phyloP scores from a whole-genome alignment of 2,797 vertebrate genomes.

The Acipenser transmontanus region DNA sequence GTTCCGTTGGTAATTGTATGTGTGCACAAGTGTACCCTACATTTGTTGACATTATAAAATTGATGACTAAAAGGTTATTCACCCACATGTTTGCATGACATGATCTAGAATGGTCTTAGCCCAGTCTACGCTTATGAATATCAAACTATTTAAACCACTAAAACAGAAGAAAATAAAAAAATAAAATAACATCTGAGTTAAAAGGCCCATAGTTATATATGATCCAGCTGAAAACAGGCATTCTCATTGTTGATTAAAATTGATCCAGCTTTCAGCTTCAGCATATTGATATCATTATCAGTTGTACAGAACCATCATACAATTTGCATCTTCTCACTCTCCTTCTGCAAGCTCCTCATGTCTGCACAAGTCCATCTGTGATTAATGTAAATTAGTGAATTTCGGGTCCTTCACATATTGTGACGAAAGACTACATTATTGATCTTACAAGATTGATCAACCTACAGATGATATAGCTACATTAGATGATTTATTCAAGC shows the following conservation, averaged over 20 bases:
- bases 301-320: slow-evolving; percentile 11
- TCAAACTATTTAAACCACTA: no score
- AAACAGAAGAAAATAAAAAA: no score
- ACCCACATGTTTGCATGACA: no score
- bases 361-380: slow-evolving; percentile 3
- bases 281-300: slow-evolving; percentile 34
- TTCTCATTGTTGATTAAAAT: slow-evolving; percentile 19
- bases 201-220: no score
- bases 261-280: slow-evolving; percentile 30
- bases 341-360: slow-evolving; percentile 25
- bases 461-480: slow-evolving; percentile 60
- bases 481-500: slow-evolving; percentile 61
- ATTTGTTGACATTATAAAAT: no score
- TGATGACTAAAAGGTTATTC: no score
- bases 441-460: slow-evolving; percentile 59
- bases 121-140: no score
- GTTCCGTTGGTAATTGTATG: no score
- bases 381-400: slow-evolving; percentile 51
- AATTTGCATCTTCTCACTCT: slow-evolving; percentile 20
- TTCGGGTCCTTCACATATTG: slow-evolving; percentile 48
- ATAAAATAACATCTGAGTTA: no score
- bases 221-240: no score
- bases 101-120: no score
- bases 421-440: slow-evolving; percentile 58
- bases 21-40: no score